Evolutionary conservation across 2,888 invertebrate genomes (phyloP).

Genomic region (Dendrolimus pini): DNA sequence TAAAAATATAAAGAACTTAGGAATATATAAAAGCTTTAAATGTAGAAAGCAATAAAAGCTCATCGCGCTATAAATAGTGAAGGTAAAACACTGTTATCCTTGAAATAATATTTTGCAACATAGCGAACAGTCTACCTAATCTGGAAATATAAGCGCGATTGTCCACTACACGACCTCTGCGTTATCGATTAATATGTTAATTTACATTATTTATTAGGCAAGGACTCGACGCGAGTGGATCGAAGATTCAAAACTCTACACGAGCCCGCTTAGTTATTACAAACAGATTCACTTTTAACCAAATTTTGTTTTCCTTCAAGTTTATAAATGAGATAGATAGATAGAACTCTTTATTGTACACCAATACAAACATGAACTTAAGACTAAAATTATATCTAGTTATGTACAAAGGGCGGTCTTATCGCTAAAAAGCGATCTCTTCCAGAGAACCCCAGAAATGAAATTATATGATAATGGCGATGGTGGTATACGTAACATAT

Average conservation of each 20-base stretch:
- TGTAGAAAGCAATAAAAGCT: slow-evolving; percentile 14
- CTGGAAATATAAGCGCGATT: slow-evolving; percentile 42
- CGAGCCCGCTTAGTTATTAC: background rate
- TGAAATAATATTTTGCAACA: slow-evolving; percentile 46
- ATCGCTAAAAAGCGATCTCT: too few relatives aligned
- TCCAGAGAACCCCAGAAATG: too few relatives aligned
- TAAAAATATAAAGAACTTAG: too few relatives aligned
- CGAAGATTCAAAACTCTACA: background rate
- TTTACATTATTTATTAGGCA: slow-evolving; percentile 48
- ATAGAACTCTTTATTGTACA: too few relatives aligned
- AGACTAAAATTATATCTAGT: too few relatives aligned
- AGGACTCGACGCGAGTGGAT: slow-evolving; percentile 20
- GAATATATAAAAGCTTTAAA: background rate
- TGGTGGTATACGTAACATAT: too few relatives aligned
- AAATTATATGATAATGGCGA: too few relatives aligned
- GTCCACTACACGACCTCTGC: slow-evolving; percentile 55
- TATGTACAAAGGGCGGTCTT: too few relatives aligned
- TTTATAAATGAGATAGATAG: background rate
- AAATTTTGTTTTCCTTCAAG: background rate
- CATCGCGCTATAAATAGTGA: slow-evolving; percentile 17
- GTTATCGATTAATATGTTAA: slow-evolving; percentile 58
- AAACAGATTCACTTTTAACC: background rate
- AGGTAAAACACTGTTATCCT: slow-evolving; percentile 36
- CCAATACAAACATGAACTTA: too few relatives aligned
- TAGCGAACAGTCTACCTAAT: slow-evolving; percentile 37